Base-by-base conservation (phyloP, 2,888 invertebrate genomes). In the Plebejus anna region DNA sequence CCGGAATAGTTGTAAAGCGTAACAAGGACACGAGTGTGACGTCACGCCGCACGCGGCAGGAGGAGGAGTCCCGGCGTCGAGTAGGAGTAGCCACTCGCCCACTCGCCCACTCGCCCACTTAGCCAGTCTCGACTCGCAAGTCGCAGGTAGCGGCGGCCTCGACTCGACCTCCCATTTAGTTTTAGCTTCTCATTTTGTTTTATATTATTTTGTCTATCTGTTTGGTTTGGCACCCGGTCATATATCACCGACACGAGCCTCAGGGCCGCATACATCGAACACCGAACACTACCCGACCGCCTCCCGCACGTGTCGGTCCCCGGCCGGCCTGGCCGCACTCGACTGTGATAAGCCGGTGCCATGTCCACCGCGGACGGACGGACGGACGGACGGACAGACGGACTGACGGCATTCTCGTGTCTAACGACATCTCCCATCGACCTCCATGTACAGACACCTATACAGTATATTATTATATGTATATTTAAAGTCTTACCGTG, bases 221-320 rank as follows among this genome's bases (percentile, higher is more conserved):
- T 88, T 73, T 73, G 72, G 73, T 73, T 73, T 85, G 83, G 89
- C 90, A 91, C 90, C 88, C 86, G 86, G 91, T 92, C 92, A 91
- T 91, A 91, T 90, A 89, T 89, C 91, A 90, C 89, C 81, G 85
- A 91, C 91, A 90, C 91, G 80, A 88, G 88, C 85, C 85, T 42
- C n/a, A 47, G 22, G 84, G 84, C 84, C 84, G 82, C 83, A 84
- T 85, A 92, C 92, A 92, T 88, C 84, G 82, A 82, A 91, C 92
- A 92, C 91, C 85, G 83, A 72, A 92, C 91, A 91, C 90, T 86
- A 79, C 79, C 82, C 79, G 78, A 73, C 79, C 78, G 77, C 51
- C 77, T 78, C 78, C 80, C 80, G 80, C 77, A 78, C 78, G 78
- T 77, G 76, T 72, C 75, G 75, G 55, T 47, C 61, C 59, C 22